phyloP scores from a whole-genome alignment of 2,797 vertebrate genomes.

The Pogoniulus pusillus region DNA sequence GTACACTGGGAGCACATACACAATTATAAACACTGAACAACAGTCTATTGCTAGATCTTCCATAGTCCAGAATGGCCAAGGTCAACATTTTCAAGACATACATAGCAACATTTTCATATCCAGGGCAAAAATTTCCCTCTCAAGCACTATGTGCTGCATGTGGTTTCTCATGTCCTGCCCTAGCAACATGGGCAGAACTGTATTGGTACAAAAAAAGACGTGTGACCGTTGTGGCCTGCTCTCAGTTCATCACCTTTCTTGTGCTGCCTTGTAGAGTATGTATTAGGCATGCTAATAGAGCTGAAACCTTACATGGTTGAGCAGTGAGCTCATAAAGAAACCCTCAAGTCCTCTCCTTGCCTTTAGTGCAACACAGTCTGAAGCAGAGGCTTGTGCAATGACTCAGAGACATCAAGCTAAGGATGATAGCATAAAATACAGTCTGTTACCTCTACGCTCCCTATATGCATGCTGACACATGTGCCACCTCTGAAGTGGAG shows the following conservation, averaged over 20 bases:
- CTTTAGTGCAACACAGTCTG: background rate
- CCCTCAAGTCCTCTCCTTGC: background rate
- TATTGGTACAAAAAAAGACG: background rate
- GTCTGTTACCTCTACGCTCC: background rate
- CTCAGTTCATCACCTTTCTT: background rate
- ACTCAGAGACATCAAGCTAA: background rate
- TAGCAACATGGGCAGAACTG: background rate
- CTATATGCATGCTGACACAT: fast-evolving
- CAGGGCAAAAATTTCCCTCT: background rate
- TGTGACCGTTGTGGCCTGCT: background rate
- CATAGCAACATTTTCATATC: background rate
- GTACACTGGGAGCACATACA: conserved; percentile 21
- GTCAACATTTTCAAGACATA: background rate
- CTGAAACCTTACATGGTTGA: background rate
- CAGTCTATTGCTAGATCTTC: conserved; percentile 16
- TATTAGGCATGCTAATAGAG: background rate
- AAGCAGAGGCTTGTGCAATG: background rate
- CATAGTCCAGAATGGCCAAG: background rate
- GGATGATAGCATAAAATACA: fast-evolving
- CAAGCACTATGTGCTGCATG: background rate
- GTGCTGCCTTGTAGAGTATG: background rate
- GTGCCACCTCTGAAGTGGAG: background rate
- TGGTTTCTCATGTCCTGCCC: background rate
- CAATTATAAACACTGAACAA: conserved; percentile 39
- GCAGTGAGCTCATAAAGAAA: background rate